Evolutionary conservation across 2,113 vertebrate species (phyloP).

Genomic region (Chlorodrepanis virens): DNA sequence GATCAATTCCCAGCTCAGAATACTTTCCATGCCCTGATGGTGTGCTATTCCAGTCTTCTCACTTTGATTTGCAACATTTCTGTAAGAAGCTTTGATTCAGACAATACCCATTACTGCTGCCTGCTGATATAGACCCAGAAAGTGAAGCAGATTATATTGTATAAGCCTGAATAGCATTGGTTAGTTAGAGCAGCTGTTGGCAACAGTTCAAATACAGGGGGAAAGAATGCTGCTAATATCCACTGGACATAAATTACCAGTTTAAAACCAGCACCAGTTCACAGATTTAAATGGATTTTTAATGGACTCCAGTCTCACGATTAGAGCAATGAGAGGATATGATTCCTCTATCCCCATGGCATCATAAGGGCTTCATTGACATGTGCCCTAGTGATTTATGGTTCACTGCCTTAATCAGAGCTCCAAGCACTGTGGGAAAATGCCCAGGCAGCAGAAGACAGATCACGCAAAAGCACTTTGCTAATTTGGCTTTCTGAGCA

Average conservation of each 20-base stretch:
- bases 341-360: constrained; percentile 43
- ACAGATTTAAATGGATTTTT: constrained; percentile 65
- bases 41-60: neutral
- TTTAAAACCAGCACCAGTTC: constrained; percentile 55
- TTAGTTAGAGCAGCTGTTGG: constrained; percentile 29
- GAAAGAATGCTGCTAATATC: constrained; percentile 2
- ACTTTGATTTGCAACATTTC: neutral
- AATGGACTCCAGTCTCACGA: constrained; percentile 47
- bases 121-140: constrained; percentile 7
- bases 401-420: constrained; percentile 44
- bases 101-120: constrained; percentile 32
- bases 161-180: neutral
- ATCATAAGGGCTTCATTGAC: constrained; percentile 23
- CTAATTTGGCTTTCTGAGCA: neutral
- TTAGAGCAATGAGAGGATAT: constrained; percentile 51
- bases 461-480: neutral
- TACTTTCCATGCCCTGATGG: neutral
- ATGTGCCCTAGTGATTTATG: constrained; percentile 53
- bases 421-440: constrained; percentile 27
- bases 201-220: constrained; percentile 8
- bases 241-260: constrained; percentile 61
- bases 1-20: neutral
- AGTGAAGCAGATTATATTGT: neutral
- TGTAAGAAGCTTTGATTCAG: constrained; percentile 4
- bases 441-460: constrained; percentile 29